phyloP scores from a whole-genome alignment of 2,888 invertebrate species.

The Argyresthia goedartella region DNA sequence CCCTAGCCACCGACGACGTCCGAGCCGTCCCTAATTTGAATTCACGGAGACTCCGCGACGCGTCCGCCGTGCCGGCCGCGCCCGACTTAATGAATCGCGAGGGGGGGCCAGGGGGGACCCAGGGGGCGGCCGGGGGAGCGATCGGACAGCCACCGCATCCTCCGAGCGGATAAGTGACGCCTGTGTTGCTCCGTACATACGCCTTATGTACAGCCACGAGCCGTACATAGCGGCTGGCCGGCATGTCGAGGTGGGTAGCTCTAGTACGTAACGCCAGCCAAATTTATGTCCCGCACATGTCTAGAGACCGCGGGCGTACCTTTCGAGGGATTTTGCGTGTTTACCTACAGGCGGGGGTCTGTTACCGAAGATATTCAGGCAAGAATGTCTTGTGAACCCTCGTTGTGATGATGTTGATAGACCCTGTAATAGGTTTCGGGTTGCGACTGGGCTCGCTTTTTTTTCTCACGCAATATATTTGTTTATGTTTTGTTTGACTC shows the following conservation, averaged over 20 bases:
- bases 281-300: conserved; percentile 72
- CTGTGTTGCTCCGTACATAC: conserved; percentile 51
- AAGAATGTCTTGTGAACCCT: conserved; percentile 57
- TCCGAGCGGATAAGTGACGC: conserved; percentile 70
- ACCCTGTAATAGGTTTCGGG: conserved; percentile 1
- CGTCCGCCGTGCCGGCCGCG: conserved; percentile 68
- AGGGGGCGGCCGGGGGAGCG: conserved; percentile 41
- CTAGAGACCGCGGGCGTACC: conserved; percentile 68
- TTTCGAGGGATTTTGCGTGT: conserved; percentile 70
- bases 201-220: conserved; percentile 45
- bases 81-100: conserved; percentile 69
- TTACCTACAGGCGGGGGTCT: conserved; percentile 54
- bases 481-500: too few relatives aligned
- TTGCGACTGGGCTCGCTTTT: background rate
- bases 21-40: conserved; percentile 69
- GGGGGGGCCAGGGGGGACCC: conserved; percentile 39
- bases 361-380: conserved; percentile 51
- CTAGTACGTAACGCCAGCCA: conserved; percentile 65
- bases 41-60: conserved; percentile 71
- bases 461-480: conserved; percentile 6
- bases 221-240: conserved; percentile 59
- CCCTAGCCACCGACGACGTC: conserved; percentile 38
- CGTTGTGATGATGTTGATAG: conserved; percentile 52
- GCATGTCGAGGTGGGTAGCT: conserved; percentile 9
- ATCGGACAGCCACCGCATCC: conserved; percentile 68